Evolutionary conservation across 2,797 vertebrate genomes (phyloP), one percentile per base, ranked within the genome.

Genomic region (Manis pentadactyla): DNA sequence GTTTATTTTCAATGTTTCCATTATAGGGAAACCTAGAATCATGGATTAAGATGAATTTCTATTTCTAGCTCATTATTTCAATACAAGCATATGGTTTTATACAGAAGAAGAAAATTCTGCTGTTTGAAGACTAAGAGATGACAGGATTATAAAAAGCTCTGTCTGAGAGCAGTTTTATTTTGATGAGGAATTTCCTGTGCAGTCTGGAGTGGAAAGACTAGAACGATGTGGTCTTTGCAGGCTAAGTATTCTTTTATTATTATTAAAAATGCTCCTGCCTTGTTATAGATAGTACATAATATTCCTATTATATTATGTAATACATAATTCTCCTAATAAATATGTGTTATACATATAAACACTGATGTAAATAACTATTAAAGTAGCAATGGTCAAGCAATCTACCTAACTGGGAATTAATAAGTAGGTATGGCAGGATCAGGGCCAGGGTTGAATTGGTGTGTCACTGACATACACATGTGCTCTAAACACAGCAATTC

Each of bases 121-220:
- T 89, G 53, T 83, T 83, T 87, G 34, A 92, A 90, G 34, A 69
- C 69, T 77, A 39, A 69, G 37, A 78, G 82, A 51, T 79, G 78
- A 88, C 82, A 93, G 57, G 25, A 74, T 13, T 37, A 57, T 57
- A 63, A 88, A 90, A 57, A 89, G 68, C 61, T 49, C 68, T 55
- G 55, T 88, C 94, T 78, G 37, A 87, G 53, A 95, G 29, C 53
- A 27, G 42, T 77, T 95, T 95, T 89, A 87, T 85, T 29, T 17
- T 79, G 46, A 86, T 74, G 88, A 87, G 82, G 88, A 94, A 92
- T 94, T 94, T 97, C 79, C 93, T 74, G 63, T 66, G 55, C 13
- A 57, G 85, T 90, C 91, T 94, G 51, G 7, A 75, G 39, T 53
- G 29, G 81, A 93, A 93, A 92, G 39, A 75, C 71, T 63, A 21